Evolutionary conservation across 2,888 invertebrate genomes (phyloP).

Genomic region (Poecilus cupreus): DNA sequence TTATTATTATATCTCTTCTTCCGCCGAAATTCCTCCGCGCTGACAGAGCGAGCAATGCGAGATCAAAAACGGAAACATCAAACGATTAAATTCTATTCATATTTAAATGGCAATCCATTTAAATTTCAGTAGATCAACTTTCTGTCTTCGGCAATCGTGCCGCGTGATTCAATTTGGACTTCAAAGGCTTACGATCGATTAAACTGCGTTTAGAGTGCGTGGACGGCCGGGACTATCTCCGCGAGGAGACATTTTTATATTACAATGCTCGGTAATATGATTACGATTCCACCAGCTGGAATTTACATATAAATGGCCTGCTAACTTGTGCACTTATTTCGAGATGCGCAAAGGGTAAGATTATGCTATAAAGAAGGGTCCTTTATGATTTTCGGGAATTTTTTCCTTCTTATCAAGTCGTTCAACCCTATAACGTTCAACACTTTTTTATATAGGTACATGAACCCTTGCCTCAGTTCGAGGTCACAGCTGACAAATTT

Average conservation of each 20-base stretch:
- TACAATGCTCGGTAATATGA: slow-evolving; percentile 40
- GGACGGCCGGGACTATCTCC: slow-evolving; percentile 15
- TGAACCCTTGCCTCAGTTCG: not conserved
- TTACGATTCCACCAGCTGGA: slow-evolving; percentile 12
- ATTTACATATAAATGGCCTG: slow-evolving; percentile 44
- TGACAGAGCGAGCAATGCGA: not conserved
- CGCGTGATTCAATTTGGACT: slow-evolving; percentile 54
- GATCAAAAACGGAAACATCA: slow-evolving; percentile 57
- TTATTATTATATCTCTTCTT: slow-evolving; percentile 4
- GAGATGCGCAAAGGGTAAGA: not conserved
- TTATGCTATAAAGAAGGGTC: not conserved
- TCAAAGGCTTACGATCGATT: slow-evolving; percentile 53
- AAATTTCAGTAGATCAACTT: slow-evolving; percentile 56
- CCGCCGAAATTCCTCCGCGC: not conserved
- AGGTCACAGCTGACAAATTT: no score
- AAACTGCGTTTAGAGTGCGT: slow-evolving; percentile 40
- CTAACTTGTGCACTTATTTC: slow-evolving; percentile 9
- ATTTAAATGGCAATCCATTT: slow-evolving; percentile 58
- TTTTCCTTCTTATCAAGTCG: slow-evolving; percentile 1
- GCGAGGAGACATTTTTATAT: slow-evolving; percentile 37
- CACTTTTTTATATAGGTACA: not conserved
- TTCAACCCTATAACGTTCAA: not conserved
- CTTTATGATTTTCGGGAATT: slow-evolving; percentile 3
- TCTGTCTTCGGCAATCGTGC: slow-evolving; percentile 51
- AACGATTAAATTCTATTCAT: slow-evolving; percentile 58